Evolutionary conservation across 2,888 invertebrate species (phyloP).

Genomic region (Lasioglossum calceatum): DNA sequence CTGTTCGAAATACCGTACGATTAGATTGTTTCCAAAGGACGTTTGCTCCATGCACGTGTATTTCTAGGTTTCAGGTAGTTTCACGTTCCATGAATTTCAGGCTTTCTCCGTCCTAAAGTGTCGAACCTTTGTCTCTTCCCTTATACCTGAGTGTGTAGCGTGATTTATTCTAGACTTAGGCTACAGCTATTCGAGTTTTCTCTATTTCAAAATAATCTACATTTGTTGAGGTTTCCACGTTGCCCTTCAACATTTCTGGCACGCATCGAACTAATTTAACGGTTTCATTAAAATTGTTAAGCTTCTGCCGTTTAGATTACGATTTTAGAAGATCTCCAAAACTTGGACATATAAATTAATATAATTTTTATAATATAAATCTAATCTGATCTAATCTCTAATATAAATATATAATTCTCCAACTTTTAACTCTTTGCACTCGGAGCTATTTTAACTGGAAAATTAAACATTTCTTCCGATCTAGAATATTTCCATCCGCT

Average conservation of each 20-base stretch:
- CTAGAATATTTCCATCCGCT: no score
- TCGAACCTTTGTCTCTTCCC: constrained; percentile 31
- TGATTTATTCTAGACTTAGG: constrained; percentile 7
- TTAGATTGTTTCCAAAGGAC: constrained; percentile 48
- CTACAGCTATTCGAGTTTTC: neutral
- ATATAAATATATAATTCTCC: no score
- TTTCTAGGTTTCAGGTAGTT: constrained; percentile 36
- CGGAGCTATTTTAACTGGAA: no score
- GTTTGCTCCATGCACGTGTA: neutral
- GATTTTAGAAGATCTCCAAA: no score
- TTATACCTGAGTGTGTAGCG: constrained; percentile 37
- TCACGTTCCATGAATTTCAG: constrained; percentile 48
- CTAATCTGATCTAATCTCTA: no score
- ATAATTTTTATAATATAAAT: no score
- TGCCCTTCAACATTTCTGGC: neutral
- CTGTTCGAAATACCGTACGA: constrained; percentile 28
- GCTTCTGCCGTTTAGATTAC: no score
- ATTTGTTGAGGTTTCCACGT: neutral
- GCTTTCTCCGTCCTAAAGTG: constrained; percentile 12
- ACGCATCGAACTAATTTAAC: neutral
- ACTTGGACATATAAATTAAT: no score
- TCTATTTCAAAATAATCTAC: constrained; percentile 9
- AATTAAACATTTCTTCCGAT: no score
- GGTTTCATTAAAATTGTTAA: no score
- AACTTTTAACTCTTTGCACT: no score